Evolutionary conservation across 1,140 invertebrate genomes (phyloP).

Genomic region (Hylaeus volcanicus): DNA sequence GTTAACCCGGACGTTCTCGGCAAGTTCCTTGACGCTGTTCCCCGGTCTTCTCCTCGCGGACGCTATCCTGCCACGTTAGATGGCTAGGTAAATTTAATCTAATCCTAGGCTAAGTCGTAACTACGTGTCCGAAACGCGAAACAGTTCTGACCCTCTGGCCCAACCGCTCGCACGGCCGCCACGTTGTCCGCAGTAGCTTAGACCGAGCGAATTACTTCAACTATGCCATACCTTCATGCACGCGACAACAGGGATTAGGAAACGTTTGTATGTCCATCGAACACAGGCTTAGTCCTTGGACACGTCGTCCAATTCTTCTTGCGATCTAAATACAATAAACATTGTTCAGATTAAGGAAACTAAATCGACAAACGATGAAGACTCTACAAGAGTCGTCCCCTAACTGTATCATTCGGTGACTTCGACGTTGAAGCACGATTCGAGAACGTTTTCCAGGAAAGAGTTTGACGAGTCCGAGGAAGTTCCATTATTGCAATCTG

Average conservation of each 20-base stretch:
- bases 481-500: slow-evolving; percentile 17
- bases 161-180: slow-evolving; percentile 20
- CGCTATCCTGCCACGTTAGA: slow-evolving; percentile 30
- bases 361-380: background rate
- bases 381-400: too few relatives aligned
- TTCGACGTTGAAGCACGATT: background rate
- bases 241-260: slow-evolving; percentile 3
- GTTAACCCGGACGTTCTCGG: slow-evolving; percentile 56
- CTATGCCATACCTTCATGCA: background rate
- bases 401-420: background rate
- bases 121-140: slow-evolving; percentile 64
- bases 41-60: slow-evolving; percentile 19
- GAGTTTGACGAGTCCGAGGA: slow-evolving; percentile 9
- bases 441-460: background rate
- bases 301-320: too few relatives aligned
- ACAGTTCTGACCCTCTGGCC: slow-evolving; percentile 22
- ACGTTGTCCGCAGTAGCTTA: slow-evolving; percentile 15
- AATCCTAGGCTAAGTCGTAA: slow-evolving; percentile 65
- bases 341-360: too few relatives aligned
- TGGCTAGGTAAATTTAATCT: slow-evolving; percentile 71
- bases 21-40: slow-evolving; percentile 45
- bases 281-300: too few relatives aligned
- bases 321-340: too few relatives aligned
- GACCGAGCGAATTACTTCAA: slow-evolving; percentile 57
- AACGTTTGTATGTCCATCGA: background rate